phyloP scores from a whole-genome alignment of 2,113 vertebrate genomes.

The Atlantisia rogersi region DNA sequence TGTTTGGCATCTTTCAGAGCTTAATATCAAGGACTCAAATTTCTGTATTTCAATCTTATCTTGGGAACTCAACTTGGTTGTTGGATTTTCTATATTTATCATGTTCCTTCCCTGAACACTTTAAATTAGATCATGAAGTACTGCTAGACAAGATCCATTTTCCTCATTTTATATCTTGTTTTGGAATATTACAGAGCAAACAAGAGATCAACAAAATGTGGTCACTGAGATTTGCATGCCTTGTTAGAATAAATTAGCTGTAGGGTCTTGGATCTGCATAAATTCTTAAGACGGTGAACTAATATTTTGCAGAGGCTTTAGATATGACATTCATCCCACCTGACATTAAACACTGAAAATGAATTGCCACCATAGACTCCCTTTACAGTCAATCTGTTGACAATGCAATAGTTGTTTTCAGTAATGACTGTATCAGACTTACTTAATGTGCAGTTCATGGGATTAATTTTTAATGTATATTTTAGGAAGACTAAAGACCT shows the following conservation, averaged over 20 bases:
- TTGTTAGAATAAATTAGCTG: background rate
- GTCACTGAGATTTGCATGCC: background rate
- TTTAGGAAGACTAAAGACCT: background rate
- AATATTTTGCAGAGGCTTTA: background rate
- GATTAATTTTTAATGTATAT: background rate
- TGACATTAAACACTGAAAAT: background rate
- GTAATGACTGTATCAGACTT: background rate
- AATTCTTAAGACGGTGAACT: background rate
- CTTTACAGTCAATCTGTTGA: background rate
- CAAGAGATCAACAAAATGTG: background rate
- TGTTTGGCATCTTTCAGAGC: constrained; percentile 18
- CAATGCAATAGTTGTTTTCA: background rate
- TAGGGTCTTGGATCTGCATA: background rate
- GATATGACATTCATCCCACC: background rate
- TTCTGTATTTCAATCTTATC: background rate
- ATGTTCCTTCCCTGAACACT: background rate
- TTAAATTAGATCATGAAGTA: constrained; percentile 17
- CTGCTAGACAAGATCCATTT: background rate
- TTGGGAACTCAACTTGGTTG: background rate
- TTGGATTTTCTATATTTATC: constrained; percentile 15
- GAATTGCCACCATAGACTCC: background rate
- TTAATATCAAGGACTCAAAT: constrained; percentile 22
- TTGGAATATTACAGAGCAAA: constrained; percentile 4
- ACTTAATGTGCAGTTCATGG: background rate
- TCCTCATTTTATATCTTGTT: constrained; percentile 3